A percentile compares a stretch with the other conserved stretches of the same genome.
Evolutionary conservation across 2,888 invertebrate genomes (phyloP).

Genomic region (Cheilosia vulpina): DNA sequence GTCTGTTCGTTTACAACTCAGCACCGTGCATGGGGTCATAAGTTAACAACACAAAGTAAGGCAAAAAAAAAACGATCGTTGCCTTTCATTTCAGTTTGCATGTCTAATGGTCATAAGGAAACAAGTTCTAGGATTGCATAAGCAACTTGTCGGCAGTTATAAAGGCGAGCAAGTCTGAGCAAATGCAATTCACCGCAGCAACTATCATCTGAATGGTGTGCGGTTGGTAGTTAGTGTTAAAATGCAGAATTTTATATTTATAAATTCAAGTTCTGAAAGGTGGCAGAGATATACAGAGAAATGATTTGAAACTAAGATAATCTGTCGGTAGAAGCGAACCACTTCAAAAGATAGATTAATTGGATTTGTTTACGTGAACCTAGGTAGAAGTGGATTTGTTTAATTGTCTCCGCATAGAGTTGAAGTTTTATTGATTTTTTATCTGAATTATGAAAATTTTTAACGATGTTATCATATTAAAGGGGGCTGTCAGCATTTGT

Average conservation of each 20-base stretch:
- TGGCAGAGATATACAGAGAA: neutral
- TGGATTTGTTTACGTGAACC: constrained; percentile 37
- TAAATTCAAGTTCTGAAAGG: constrained; percentile 59
- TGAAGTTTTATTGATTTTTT: constrained; percentile 50
- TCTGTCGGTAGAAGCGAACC: constrained; percentile 17
- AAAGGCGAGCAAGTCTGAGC: constrained; percentile 39
- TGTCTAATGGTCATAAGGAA: constrained; percentile 74
- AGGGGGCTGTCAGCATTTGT: constrained; percentile 37
- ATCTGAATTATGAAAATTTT: constrained; percentile 62
- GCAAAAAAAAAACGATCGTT: constrained; percentile 24
- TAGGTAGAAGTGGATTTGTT: constrained; percentile 45
- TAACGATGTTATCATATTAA: constrained; percentile 27
- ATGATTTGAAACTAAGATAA: constrained; percentile 36
- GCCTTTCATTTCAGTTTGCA: constrained; percentile 65
- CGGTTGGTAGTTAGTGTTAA: constrained; percentile 25
- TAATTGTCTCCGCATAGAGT: constrained; percentile 45
- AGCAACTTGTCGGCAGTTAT: constrained; percentile 70
- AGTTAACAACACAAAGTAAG: constrained; percentile 68
- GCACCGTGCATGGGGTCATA: constrained; percentile 71
- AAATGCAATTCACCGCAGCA: constrained; percentile 6
- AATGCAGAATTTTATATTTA: constrained; percentile 38
- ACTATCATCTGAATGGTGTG: constrained; percentile 43
- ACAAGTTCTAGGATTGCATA: constrained; percentile 75
- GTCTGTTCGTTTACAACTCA: constrained; percentile 65
- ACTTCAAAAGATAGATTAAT: constrained; percentile 51